Evolutionary conservation across 92 coral and sea anemone genomes (phyloP).

Genomic region (Parazoanthus atlanticus): DNA sequence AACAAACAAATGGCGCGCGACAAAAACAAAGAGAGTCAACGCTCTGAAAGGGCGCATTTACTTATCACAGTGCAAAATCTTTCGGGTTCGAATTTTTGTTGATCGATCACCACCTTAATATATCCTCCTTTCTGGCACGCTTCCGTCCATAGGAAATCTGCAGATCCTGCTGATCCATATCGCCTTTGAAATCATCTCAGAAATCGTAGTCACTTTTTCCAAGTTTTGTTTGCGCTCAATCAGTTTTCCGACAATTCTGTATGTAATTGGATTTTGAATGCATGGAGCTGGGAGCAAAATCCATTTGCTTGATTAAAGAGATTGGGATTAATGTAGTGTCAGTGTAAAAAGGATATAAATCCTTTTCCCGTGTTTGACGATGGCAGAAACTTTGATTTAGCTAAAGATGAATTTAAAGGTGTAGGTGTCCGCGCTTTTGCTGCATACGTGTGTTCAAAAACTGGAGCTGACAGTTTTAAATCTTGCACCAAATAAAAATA

Average conservation of each 20-base stretch:
- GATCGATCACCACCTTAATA: slow-evolving; percentile 46
- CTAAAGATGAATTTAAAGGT: not conserved
- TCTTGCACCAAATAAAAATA: not conserved
- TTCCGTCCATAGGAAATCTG: slow-evolving; percentile 48
- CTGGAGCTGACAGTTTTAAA: slow-evolving; percentile 1
- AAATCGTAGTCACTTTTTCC: slow-evolving; percentile 22
- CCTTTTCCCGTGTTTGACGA: not conserved
- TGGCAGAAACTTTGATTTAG: not conserved
- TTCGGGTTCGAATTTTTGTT: slow-evolving; percentile 45
- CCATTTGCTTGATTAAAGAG: slow-evolving; percentile 29
- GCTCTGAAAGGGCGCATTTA: slow-evolving; percentile 33
- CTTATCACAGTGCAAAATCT: slow-evolving; percentile 44
- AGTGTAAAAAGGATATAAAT: not conserved
- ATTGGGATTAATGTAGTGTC: slow-evolving; percentile 17
- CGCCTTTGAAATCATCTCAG: slow-evolving; percentile 26
- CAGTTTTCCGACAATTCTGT: slow-evolving; percentile 36
- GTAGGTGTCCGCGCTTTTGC: not conserved
- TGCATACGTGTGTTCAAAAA: not conserved
- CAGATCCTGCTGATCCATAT: slow-evolving; percentile 38
- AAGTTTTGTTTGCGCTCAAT: slow-evolving; percentile 26
- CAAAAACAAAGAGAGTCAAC: slow-evolving; percentile 16
- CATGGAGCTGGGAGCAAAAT: slow-evolving; percentile 27
- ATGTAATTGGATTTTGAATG: slow-evolving; percentile 42
- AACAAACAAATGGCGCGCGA: slow-evolving; percentile 40
- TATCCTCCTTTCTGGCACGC: slow-evolving; percentile 31